Conservation (phyloP, 2,113 vertebrate genomes). For the Cheilinus undulatus region DNA sequence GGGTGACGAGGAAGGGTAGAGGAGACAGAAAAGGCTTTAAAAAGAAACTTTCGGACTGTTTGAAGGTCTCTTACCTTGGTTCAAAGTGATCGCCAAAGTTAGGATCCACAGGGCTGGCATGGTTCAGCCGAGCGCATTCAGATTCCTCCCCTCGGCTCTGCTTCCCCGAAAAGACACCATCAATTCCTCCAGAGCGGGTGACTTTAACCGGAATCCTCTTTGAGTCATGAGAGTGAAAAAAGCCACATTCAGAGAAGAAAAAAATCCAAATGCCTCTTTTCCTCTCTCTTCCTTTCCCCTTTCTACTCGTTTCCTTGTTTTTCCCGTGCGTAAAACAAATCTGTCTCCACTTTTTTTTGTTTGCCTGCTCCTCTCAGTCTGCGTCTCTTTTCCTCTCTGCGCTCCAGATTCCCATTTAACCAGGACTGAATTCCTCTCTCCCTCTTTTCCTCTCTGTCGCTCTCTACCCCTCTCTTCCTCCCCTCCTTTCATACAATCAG, state of each 20-base stretch:
- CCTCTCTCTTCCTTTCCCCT: constrained; percentile 13
- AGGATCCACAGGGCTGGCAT: constrained; percentile 84
- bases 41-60: constrained; percentile 52
- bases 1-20: not conserved
- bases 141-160: constrained; percentile 71
- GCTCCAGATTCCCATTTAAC: constrained; percentile 64
- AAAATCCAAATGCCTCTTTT: constrained; percentile 33
- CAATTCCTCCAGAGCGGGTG: constrained; percentile 68
- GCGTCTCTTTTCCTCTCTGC: constrained; percentile 55
- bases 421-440: constrained; percentile 54
- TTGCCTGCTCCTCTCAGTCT: constrained; percentile 32
- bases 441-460: constrained; percentile 51
- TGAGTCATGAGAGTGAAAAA: constrained; percentile 62
- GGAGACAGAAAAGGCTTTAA: not conserved
- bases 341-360: constrained; percentile 53
- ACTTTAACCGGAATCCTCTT: constrained; percentile 63
- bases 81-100: constrained; percentile 83
- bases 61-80: constrained; percentile 77
- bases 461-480: not conserved
- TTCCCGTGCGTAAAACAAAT: constrained; percentile 59
- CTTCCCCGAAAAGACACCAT: constrained; percentile 69
- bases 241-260: constrained; percentile 18
- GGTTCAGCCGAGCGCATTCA: constrained; percentile 79
- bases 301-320: constrained; percentile 29
- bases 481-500: constrained; percentile 57